Base-by-base conservation (phyloP, 2,113 vertebrate genomes). In the Phoenicopterus ruber region DNA sequence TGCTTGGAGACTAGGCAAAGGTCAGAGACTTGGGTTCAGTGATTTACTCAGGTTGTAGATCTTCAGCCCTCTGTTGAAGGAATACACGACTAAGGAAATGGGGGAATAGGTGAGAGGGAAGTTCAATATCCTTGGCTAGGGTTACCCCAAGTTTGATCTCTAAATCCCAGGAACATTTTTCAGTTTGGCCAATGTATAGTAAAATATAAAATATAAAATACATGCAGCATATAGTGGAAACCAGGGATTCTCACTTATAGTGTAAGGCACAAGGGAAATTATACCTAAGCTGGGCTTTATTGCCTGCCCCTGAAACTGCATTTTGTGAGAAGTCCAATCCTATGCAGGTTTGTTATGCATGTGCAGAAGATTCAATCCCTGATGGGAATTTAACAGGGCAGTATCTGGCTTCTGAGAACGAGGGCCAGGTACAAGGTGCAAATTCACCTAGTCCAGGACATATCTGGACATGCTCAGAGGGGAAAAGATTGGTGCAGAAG, bases 301-400 rank as follows among this genome's bases (percentile, higher is more conserved):
- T 59, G 13, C 29, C 25, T 38, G 5, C 5, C 2, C 2, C 18
- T 1, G 1, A 20, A 57, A 38, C 13, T 52, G 40, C 0, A 2
- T 47, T 66, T 79, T 79, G 14, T 61, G 42, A 67, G 26, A 61
- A 79, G 36, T 66, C 22, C 40, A 78, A 3, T 20, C 25, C 46
- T 54, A 38, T 11, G 8, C 58, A 44, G 4, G 18, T 62, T 88
- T 85, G 2, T 78, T 46, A 91, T 40, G 7, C 21, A 69, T 0
- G 1, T 59, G n/a, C 13, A 69, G 49, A 49, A 38, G 14, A 46
- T 61, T 61, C 63, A 78, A 1, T 8, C n/a, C 24, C 7, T 34
- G 5, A 13, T 49, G 9, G 62, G 31, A 49, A 58, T 67, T 81
- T 61, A 58, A 40, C 49, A 55, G 10, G 36, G 13, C 26, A 31